These are phyloP conservation scores for Notocelia uddmanniana DNA, from an alignment of 2,888 invertebrate genomes.

Conservation along the genomic window DNA sequence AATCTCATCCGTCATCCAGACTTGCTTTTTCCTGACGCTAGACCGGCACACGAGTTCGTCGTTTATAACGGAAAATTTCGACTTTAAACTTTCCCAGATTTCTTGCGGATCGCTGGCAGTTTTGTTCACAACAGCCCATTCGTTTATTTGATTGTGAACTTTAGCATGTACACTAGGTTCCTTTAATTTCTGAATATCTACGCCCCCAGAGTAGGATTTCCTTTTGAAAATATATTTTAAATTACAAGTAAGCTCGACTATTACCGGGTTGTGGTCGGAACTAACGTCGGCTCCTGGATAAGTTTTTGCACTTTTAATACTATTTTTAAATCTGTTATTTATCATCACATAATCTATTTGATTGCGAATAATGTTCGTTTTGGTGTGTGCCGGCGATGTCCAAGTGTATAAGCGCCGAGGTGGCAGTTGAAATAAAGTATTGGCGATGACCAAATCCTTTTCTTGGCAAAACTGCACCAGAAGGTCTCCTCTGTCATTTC, in stretches of 20 bases:
- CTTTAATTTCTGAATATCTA: not conserved
- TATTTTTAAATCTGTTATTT: not conserved
- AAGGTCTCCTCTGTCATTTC: too few species aligned
- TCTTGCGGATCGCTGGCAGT: not conserved
- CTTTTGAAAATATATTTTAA: too few species aligned
- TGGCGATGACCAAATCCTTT: too few species aligned
- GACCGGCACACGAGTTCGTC: not conserved
- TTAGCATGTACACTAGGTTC: not conserved
- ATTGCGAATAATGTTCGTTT: not conserved
- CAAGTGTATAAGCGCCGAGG: not conserved
- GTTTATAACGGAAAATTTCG: conserved; percentile 2
- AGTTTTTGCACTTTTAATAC: not conserved
- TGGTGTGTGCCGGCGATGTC: not conserved
- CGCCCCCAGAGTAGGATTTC: too few species aligned
- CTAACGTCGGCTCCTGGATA: not conserved
- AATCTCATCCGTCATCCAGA: too few species aligned
- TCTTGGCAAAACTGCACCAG: too few species aligned
- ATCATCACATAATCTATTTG: not conserved
- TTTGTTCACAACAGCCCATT: conserved; percentile 6
- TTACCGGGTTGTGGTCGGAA: not conserved
- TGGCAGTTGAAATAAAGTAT: not conserved
- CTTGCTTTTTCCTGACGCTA: not conserved
- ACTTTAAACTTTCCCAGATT: not conserved
- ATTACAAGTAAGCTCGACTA: not conserved
- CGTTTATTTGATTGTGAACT: conserved; percentile 2